Conservation (phyloP, 2,888 invertebrate genomes). For the Agriotes lineatus region DNA sequence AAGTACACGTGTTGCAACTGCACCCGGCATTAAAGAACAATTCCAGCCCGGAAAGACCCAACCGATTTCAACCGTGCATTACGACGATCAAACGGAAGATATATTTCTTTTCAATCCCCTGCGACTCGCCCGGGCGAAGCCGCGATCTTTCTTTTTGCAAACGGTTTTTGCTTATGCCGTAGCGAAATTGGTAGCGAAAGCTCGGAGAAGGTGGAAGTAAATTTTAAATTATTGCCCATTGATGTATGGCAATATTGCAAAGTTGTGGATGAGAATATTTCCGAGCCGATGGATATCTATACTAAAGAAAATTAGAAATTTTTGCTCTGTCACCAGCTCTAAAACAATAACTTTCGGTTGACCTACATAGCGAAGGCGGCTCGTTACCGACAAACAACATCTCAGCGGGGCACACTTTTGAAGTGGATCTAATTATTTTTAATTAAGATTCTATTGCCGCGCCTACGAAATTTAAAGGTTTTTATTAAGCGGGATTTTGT, state of each 20-base stretch:
- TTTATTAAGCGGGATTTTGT: background rate
- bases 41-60: background rate
- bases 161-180: constrained; percentile 34
- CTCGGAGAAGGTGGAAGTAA: constrained; percentile 32
- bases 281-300: constrained; percentile 22
- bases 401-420: background rate
- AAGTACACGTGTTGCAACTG: no score
- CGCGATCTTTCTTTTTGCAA: constrained; percentile 35
- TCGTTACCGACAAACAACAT: background rate
- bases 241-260: constrained; percentile 38
- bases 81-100: constrained; percentile 34
- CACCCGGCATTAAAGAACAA: background rate
- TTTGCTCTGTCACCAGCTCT: constrained; percentile 29
- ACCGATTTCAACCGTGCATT: constrained; percentile 8
- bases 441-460: background rate
- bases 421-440: constrained; percentile 4
- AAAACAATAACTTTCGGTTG: constrained; percentile 33
- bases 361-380: constrained; percentile 19
- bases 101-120: constrained; percentile 38
- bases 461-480: background rate
- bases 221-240: constrained; percentile 36
- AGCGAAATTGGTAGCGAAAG: constrained; percentile 30
- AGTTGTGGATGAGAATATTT: constrained; percentile 33
- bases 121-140: constrained; percentile 29
- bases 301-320: constrained; percentile 39